Evolutionary conservation across 2,888 invertebrate species (phyloP), one percentile per base, ranked within the genome.

Genomic region (Drosophila lutescens): DNA sequence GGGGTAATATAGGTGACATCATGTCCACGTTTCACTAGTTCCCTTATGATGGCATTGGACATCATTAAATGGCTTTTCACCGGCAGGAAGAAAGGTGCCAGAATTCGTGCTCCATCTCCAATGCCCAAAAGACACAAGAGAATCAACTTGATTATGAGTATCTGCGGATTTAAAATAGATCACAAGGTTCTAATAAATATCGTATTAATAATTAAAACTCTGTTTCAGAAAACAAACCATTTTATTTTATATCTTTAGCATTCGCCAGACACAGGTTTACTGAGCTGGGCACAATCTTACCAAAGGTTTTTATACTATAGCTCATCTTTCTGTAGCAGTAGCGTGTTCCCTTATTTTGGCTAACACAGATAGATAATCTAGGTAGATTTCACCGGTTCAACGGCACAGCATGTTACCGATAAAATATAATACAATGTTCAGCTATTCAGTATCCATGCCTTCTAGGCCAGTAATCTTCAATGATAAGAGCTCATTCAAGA

Each of bases 51-150:
- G 0, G 90, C 81, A 47, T 92, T 90, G n/a, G 91, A 90, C 89
- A 93, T 92, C 57, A 92, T 90, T 34, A 91, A 92, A 61, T 93
- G 93, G 41, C 93, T 93, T 40, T 87, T 92, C 1, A 83, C 91
- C 0, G 91, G 90, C 30, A 92, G 91, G 0, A 92, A 90, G 58
- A 92, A 93, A 0, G 93, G 41, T 0, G 91, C 93, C 10, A 93
- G 73, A 12, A 93, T 93, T 12, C 91, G 85, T 0, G 91, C 88
- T 13, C 79, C 68, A 5, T 66, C 26, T 1, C 58, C 72, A 6
- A 68, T 1, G 6, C 77, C 66, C 41, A 67, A 32, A 2, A 40
- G 2, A 6, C 46, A 5, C 1, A 61, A 8, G 4, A 61, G 2
- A 4, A 61, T 12, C 8, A 60, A 13, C 15, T 20, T 47, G 2